Evolutionary conservation across 2,113 vertebrate species (phyloP).

Genomic region (Dasyurus viverrinus): DNA sequence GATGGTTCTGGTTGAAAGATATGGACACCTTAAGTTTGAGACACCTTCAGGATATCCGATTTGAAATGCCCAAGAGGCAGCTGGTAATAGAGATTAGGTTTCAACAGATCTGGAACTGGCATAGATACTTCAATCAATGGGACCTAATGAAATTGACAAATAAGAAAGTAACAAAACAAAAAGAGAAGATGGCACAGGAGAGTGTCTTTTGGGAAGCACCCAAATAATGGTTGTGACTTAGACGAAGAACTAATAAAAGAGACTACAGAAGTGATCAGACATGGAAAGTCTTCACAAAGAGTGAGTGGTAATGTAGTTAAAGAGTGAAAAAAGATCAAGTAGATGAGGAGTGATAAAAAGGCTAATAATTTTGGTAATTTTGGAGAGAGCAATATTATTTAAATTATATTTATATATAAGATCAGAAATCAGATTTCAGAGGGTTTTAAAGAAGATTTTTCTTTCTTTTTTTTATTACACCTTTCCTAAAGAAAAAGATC

Average conservation of each 20-base stretch:
- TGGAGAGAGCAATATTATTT: too few species aligned
- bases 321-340: too few species aligned
- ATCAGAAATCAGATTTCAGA: too few species aligned
- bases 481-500: slow-evolving; percentile 19
- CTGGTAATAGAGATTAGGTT: background rate
- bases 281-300: background rate
- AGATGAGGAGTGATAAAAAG: too few species aligned
- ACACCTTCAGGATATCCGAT: background rate
- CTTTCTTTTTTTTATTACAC: background rate
- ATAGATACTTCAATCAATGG: background rate
- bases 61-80: background rate
- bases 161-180: background rate
- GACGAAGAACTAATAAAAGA: background rate
- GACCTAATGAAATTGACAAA: background rate
- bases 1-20: background rate
- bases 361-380: too few species aligned
- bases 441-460: too few species aligned
- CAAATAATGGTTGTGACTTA: background rate
- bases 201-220: background rate
- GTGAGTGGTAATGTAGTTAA: too few species aligned
- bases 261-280: too few species aligned
- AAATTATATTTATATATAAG: too few species aligned
- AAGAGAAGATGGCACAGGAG: background rate
- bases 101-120: background rate
- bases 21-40: background rate